Evolutionary conservation across 64 coral and sea anemone genomes (phyloP), one percentile per base, ranked within the genome.

Genomic region (Catalaphyllia jardinei): DNA sequence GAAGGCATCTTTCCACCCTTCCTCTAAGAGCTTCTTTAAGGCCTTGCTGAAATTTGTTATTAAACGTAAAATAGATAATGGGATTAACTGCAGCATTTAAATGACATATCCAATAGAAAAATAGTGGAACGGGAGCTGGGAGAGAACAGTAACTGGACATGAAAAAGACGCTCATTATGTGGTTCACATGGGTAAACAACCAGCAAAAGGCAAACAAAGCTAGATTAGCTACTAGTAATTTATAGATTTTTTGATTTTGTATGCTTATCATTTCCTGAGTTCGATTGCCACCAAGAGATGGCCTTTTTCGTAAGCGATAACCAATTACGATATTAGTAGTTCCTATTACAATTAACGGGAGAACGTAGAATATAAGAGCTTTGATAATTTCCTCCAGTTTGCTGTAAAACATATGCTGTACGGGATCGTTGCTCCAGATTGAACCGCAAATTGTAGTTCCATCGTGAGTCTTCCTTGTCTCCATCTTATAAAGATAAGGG

Each of bases 171-270:
- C 42, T 81, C 6, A 90, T 64, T 67, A 90, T 24, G 24, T 90
- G 88, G 49, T 90, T 90, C 38, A 90, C 42, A 76, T 90, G 88
- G 20, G 79, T 77, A 54, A 78, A 78, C 31, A 82, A 67, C 88
- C 88, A 90, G 35, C 88, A 90, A 28, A 90, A 71, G 6, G 88
- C 77, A 67, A 90, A 81, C 51, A 81, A 57, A 29, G 52, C 11
- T 13, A 90, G 77, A 62, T 73, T 55, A 31, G 77, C 64, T 11
- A 90, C 74, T 62, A 90, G 81, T 17, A 90, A 46, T 20, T 67
- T 79, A 6, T 72, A 62, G 1, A 90, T 52, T 3, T 35, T 77
- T 71, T 78, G 31, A 65, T 90, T 90, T 38, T 90, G 88, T 46
- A 19, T 46, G 74, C 19, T 50, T 10, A 76, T 46, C 18, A 16